phyloP scores from a whole-genome alignment of 2,113 vertebrate species.

The Tachycineta bicolor region DNA sequence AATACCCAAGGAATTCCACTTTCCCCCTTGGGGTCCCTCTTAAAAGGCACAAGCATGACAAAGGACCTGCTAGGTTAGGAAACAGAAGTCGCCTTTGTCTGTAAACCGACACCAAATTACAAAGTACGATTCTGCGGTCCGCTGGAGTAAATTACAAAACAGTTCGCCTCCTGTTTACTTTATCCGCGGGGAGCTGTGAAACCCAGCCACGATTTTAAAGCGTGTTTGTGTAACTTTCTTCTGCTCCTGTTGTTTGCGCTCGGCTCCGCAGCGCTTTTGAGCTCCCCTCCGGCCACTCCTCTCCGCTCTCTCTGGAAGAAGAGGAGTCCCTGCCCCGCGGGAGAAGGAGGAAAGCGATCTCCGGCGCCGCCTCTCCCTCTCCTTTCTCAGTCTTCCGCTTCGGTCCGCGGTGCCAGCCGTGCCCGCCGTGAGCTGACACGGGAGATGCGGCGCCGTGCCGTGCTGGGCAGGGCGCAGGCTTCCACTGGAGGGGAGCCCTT shows the following conservation, averaged over 20 bases:
- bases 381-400: no score
- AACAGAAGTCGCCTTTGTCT: conserved; percentile 54
- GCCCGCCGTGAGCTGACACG: fast-evolving
- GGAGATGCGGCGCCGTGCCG: not conserved
- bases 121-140: conserved; percentile 42
- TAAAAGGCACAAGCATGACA: conserved; percentile 58
- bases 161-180: conserved; percentile 8
- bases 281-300: not conserved
- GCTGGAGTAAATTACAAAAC: conserved; percentile 64
- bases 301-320: not conserved
- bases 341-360: not conserved
- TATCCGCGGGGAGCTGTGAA: conserved; percentile 14
- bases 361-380: fast-evolving
- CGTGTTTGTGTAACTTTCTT: conserved; percentile 10
- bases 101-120: conserved; percentile 76
- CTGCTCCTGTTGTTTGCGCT: not conserved
- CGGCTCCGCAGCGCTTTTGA: not conserved
- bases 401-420: no score
- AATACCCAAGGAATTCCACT: conserved; percentile 48
- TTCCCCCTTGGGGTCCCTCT: conserved; percentile 27
- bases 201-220: conserved; percentile 20
- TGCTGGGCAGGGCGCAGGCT: not conserved
- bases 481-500: not conserved
- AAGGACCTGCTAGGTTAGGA: conserved; percentile 57
- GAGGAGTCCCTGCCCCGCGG: not conserved